Conservation (phyloP, 2,888 invertebrate species). For the Clistopyga incitator region DNA sequence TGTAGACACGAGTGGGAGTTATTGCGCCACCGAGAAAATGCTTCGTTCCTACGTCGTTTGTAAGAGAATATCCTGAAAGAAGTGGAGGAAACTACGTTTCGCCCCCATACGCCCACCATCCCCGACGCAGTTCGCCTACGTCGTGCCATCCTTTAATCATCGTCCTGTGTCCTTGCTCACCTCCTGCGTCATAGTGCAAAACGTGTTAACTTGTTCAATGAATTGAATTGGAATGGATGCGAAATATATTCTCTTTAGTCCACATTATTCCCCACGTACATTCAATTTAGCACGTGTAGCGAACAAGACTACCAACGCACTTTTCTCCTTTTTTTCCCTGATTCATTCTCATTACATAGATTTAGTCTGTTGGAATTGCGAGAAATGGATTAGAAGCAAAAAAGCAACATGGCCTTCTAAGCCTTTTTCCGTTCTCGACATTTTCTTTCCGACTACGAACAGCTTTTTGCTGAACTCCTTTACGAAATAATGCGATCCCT, state of each 20-base stretch:
- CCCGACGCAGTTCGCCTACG: background rate
- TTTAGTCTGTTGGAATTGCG: no score
- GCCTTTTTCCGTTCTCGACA: no score
- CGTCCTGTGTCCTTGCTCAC: constrained; percentile 18
- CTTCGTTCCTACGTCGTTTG: background rate
- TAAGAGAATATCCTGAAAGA: background rate
- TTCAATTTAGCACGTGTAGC: background rate
- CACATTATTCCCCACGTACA: background rate
- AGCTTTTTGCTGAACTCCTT: no score
- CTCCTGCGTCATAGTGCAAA: constrained; percentile 17
- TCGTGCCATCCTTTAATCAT: background rate
- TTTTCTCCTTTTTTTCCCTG: background rate
- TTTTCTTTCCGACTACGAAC: no score
- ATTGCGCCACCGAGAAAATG: constrained; percentile 4
- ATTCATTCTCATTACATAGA: background rate
- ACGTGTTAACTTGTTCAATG: constrained; percentile 2
- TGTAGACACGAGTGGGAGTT: background rate
- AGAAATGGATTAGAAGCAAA: no score
- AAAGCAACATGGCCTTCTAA: no score
- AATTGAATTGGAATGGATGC: constrained; percentile 5
- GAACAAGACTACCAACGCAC: background rate
- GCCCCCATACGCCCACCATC: constrained; percentile 8
- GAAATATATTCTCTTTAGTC: background rate
- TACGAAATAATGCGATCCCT: no score
- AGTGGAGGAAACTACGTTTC: constrained; percentile 5